Evolutionary conservation across 2,888 invertebrate species (phyloP).

Genomic region (Argyra leucocephala): DNA sequence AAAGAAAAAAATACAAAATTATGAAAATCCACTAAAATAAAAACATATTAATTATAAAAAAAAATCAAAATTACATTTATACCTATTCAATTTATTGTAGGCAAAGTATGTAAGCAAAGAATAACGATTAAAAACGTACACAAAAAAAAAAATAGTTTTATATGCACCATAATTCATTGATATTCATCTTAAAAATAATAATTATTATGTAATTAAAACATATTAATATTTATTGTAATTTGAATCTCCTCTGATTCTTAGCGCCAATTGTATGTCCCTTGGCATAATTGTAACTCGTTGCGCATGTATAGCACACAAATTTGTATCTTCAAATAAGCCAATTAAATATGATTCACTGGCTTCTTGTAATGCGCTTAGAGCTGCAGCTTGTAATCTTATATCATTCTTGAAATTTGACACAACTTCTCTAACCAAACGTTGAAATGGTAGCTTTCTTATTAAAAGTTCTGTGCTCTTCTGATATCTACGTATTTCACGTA

Average conservation of each 20-base stretch:
- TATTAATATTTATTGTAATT: too few species aligned
- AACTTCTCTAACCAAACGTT: conserved; percentile 84
- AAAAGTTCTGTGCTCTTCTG: conserved; percentile 79
- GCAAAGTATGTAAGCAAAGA: too few species aligned
- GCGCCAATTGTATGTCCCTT: conserved; percentile 85
- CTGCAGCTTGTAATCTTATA: conserved; percentile 81
- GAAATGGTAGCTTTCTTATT: conserved; percentile 85
- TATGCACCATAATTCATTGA: too few species aligned
- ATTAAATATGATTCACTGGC: conserved; percentile 82
- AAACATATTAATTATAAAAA: too few species aligned
- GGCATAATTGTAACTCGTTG: conserved; percentile 94
- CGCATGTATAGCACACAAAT: conserved; percentile 89
- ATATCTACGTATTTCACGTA: conserved; percentile 87
- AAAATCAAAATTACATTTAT: too few species aligned
- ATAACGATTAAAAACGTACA: too few species aligned
- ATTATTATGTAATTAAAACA: too few species aligned
- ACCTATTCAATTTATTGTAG: too few species aligned
- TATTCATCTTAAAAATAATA: too few species aligned
- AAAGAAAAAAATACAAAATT: too few species aligned
- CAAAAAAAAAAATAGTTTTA: too few species aligned
- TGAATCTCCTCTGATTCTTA: conserved; percentile 86
- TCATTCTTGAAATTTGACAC: conserved; percentile 76
- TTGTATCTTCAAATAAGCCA: conserved; percentile 89
- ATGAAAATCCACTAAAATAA: too few species aligned
- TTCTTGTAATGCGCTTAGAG: conserved; percentile 75